Evolutionary conservation across 2,888 invertebrate genomes (phyloP), one percentile per base, ranked within the genome.

Genomic region (Psococerastis gibbosa): DNA sequence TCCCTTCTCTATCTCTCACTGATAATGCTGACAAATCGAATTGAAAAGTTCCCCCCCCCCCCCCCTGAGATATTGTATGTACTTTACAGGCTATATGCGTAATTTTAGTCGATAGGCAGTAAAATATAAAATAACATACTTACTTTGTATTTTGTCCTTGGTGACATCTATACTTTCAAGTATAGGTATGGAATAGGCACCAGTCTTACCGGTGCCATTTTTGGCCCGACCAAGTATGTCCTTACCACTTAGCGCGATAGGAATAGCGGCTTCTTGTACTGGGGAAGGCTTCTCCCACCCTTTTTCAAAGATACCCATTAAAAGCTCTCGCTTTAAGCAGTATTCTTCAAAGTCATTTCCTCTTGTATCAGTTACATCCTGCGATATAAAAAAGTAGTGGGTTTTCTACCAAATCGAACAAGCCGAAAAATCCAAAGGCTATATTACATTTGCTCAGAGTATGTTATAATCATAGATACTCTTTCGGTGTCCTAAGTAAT

Each of bases 241-340:
- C 67, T 92, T 83, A 57, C 97, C 97, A 57, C 91, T 84, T 54
- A 98, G 73, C 51, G 98, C 97, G 58, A 97, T 89, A 49, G 97
- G 97, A 67, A 98, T 98, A 61, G 95, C 88, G 57, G 91, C 91
- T 71, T 95, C 98, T 72, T 98, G 98, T 68, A 98, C 98, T 22
- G 98, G 98, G 49, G 94, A 94, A 45, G 98, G 98, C 65, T 91
- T 89, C 63, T 99, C 98, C 98, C 91, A 95, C 48, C 95, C 98
- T 67, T 98, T 98, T 65, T 99, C 98, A 64, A 97, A 99, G 60
- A 99, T 98, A 52, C 98, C 98, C 95, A 98, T 98, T 55, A 98
- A 69, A 56, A 98, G 72, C 68, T 94, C 91, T 55, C 98, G 74
- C 67, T 91, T 91, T 53, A 98, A 71, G 65, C 95, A 95, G 67